Evolutionary conservation across 2,797 vertebrate species (phyloP), one percentile per base, ranked within the genome.

Genomic region (Hemibagrus guttatus): DNA sequence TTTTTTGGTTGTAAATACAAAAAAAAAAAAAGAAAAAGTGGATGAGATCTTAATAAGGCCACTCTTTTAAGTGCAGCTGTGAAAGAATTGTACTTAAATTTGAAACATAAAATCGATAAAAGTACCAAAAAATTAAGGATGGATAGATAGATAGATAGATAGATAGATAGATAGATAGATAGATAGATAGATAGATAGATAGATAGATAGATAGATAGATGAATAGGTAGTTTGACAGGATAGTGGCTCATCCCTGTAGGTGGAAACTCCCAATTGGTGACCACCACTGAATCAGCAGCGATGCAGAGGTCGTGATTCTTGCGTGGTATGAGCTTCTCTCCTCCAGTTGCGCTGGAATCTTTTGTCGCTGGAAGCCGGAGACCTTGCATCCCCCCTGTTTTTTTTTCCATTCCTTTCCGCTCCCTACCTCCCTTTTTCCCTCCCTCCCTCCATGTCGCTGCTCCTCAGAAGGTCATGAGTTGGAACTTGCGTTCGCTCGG

Each of bases 401-500:
- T 79, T n/a, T 42, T 9, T 91, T 90, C 80, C 56, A 13, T 52
- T 23, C 90, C 88, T 78, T 91, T 89, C 90, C 68, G 88, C 91
- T 23, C 89, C 93, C 92, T 92, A 68, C 85, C 89, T 91, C 90
- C 90, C 89, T 75, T 81, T 81, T 66, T 90, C 89, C 91, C 75
- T 90, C 91, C 21, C 89, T 69, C 83, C 85, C 78, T 69, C 84
- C 66, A 61, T 63, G 79, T 61, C 61, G 93, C 90, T 13, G 94
- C 91, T 96, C 95, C 94, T 96, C 95, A 96, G 95, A 96, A 96
- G 95, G 96, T 96, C 96, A 96, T 96, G 94, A 96, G 96, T 93
- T 96, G 96, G 95, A 96, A 96, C 93, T 96, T 95, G 94, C 95
- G 94, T 93, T 96, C 96, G 91, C 94, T 95, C 92, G 95, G 95